These are phyloP conservation scores for Ariolimax columbianus DNA, from an alignment of 2,888 invertebrate species.

Conservation along the genomic window DNA sequence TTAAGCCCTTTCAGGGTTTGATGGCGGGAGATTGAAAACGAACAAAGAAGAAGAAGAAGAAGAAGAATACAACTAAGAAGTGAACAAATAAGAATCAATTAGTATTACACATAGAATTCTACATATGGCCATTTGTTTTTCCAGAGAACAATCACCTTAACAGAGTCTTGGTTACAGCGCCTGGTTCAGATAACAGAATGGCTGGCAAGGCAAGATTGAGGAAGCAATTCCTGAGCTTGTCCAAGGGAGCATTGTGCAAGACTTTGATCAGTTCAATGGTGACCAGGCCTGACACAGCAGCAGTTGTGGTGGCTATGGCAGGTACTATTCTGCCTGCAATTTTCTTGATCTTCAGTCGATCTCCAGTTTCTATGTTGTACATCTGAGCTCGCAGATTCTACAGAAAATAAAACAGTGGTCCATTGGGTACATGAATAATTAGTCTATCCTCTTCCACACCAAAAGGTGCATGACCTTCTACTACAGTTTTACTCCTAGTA, in stretches of 20 bases:
- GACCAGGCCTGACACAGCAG: constrained; percentile 79
- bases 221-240: constrained; percentile 76
- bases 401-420: no score
- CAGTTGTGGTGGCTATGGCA: constrained; percentile 80
- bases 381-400: constrained; percentile 78
- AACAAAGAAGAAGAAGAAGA: no score
- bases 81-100: no score
- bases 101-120: no score
- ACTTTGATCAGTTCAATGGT: constrained; percentile 76
- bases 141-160: constrained; percentile 64
- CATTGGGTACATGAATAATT: no score
- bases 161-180: constrained; percentile 66
- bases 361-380: constrained; percentile 77
- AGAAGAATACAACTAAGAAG: no score
- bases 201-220: constrained; percentile 78
- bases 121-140: not conserved
- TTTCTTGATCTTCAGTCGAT: constrained; percentile 75
- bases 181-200: constrained; percentile 77
- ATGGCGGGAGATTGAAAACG: no score
- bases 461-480: no score
- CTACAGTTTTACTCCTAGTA: no score
- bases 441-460: no score
- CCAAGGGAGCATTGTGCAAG: constrained; percentile 66
- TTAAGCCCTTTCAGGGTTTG: no score
- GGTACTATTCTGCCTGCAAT: constrained; percentile 80